Percentiles rank a stretch among this genome's conserved stretches.
Conservation (phyloP, 2,888 invertebrate genomes). For the Cryptocheilus praepositus region DNA sequence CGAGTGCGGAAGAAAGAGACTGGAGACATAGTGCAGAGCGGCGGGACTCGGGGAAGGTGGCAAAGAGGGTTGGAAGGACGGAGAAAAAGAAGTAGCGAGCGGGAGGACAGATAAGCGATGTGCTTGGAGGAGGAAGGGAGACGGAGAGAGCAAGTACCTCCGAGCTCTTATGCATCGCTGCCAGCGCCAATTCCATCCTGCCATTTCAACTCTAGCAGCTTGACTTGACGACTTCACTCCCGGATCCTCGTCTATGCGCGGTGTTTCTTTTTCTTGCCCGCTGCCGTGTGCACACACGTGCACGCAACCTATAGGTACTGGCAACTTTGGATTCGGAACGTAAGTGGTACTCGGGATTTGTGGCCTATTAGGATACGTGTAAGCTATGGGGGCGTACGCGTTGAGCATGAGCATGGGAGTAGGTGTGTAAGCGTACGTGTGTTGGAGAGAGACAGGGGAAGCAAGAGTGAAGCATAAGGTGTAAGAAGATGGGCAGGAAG, state of each 20-base stretch:
- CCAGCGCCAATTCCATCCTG: slow-evolving; percentile 50
- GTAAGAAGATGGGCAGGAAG: neutral
- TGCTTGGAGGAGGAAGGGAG: slow-evolving; percentile 19
- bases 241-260: slow-evolving; percentile 2
- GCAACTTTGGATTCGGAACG: neutral
- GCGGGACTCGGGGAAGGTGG: neutral
- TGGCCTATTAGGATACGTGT: neutral
- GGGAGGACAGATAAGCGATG: neutral
- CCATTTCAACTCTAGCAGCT: slow-evolving; percentile 38
- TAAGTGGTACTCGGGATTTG: neutral
- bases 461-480: slow-evolving; percentile 16
- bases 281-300: neutral
- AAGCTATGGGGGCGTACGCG: neutral
- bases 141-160: neutral
- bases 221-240: slow-evolving; percentile 31
- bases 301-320: too few species aligned
- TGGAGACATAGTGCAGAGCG: slow-evolving; percentile 6
- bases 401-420: neutral
- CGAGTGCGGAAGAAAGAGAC: slow-evolving; percentile 15
- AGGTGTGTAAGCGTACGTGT: neutral
- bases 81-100: neutral
- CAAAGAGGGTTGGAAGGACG: neutral
- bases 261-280: neutral
- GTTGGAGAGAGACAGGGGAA: neutral
- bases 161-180: slow-evolving; percentile 50